phyloP scores from a whole-genome alignment of 1,140 invertebrate genomes.

The Schlechtendalia chinensis region DNA sequence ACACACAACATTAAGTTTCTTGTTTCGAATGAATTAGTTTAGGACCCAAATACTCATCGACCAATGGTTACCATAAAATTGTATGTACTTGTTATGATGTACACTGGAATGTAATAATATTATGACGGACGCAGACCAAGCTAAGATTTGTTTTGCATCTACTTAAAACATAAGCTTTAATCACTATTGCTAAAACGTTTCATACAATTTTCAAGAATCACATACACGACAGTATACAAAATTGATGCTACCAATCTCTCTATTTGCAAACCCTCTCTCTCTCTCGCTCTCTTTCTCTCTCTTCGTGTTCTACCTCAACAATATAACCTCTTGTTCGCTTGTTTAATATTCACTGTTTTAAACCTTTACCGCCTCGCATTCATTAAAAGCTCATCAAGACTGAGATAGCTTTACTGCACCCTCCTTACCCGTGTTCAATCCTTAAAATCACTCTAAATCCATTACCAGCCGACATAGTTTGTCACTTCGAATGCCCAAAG shows the following conservation, averaged over 20 bases:
- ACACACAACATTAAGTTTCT: too few relatives aligned
- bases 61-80: too few relatives aligned
- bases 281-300: not conserved
- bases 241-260: not conserved
- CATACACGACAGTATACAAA: not conserved
- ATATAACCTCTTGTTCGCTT: slow-evolving; percentile 24
- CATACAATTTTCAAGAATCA: slow-evolving; percentile 11
- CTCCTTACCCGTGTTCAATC: not conserved
- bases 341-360: slow-evolving; percentile 42
- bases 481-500: slow-evolving; percentile 36
- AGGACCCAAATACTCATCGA: too few relatives aligned
- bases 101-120: not conserved
- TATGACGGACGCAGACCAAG: not conserved
- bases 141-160: not conserved
- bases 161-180: too few relatives aligned
- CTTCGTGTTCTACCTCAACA: not conserved
- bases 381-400: slow-evolving; percentile 44
- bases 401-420: slow-evolving; percentile 2
- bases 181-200: not conserved
- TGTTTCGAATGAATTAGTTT: not conserved
- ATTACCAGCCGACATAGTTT: slow-evolving; percentile 41
- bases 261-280: not conserved
- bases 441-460: slow-evolving; percentile 27
- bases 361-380: slow-evolving; percentile 31
- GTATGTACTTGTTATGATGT: not conserved